Conservation (phyloP, 2,888 invertebrate species). For the Drosophila sordidapex region DNA sequence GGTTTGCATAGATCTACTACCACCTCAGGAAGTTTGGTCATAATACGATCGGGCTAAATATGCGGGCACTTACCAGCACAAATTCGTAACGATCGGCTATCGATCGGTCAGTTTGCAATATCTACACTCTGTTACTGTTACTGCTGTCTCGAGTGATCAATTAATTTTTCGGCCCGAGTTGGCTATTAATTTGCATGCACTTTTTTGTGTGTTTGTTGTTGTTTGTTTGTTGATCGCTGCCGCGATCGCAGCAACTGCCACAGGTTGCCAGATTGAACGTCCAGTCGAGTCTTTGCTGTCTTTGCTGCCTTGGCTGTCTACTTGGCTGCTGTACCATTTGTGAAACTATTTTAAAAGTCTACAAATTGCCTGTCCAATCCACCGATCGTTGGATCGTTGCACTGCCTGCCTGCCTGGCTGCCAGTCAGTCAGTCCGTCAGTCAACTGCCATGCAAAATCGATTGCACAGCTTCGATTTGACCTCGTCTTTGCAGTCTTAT, state of each 20-base stretch:
- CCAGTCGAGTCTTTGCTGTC: conserved; percentile 24
- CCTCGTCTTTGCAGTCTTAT: conserved; percentile 57
- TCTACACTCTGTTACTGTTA: conserved; percentile 32
- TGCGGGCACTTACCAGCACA: conserved; percentile 69
- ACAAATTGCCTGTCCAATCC: conserved; percentile 78
- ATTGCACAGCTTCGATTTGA: conserved; percentile 69
- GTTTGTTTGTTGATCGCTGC: conserved; percentile 50
- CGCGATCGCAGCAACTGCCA: conserved; percentile 38
- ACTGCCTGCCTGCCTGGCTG: conserved; percentile 37
- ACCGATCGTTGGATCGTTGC: conserved; percentile 39
- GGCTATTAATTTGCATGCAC: conserved; percentile 77
- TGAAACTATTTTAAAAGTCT: conserved; percentile 74
- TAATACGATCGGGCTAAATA: conserved; percentile 42
- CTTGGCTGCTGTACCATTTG: conserved; percentile 57
- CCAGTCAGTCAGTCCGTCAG: conserved; percentile 61
- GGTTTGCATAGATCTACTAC: conserved; percentile 20
- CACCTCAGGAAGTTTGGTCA: conserved; percentile 52
- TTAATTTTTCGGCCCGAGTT: conserved; percentile 73
- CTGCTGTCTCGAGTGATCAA: conserved; percentile 72
- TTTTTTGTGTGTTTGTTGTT: conserved; percentile 46
- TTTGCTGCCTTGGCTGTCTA: conserved; percentile 1
- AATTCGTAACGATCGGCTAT: conserved; percentile 65
- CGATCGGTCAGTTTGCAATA: conserved; percentile 58
- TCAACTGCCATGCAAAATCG: conserved; percentile 66
- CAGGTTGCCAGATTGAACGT: conserved; percentile 58